These are phyloP conservation scores for Eupelmus urozonus DNA, from an alignment of 2,888 invertebrate genomes.

Conservation along the genomic window DNA sequence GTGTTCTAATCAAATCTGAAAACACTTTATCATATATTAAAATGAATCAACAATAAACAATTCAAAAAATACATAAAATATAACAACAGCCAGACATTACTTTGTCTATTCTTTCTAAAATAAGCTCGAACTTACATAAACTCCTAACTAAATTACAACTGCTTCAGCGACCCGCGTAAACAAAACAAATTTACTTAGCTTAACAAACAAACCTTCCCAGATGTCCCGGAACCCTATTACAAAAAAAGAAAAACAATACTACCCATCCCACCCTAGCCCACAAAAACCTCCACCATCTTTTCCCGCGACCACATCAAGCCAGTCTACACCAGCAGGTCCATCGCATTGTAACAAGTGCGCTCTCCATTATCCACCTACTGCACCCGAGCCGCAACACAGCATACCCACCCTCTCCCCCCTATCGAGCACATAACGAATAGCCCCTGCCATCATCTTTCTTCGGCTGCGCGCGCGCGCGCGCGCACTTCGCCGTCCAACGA, in stretches of 20 bases:
- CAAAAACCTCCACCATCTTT: neutral
- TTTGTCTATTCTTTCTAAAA: too few relatives aligned
- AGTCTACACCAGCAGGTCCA: constrained; percentile 29
- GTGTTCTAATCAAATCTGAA: too few relatives aligned
- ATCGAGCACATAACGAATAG: neutral
- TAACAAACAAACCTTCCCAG: neutral
- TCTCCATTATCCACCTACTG: constrained; percentile 62
- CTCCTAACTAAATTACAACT: too few relatives aligned
- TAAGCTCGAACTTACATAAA: too few relatives aligned
- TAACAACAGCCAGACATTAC: too few relatives aligned
- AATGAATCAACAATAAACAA: too few relatives aligned
- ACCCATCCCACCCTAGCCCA: neutral
- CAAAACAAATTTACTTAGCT: too few relatives aligned
- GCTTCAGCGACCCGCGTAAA: too few relatives aligned
- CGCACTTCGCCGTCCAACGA: constrained; percentile 69
- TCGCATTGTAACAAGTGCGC: constrained; percentile 53
- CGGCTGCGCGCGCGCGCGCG: neutral
- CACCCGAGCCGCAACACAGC: constrained; percentile 11
- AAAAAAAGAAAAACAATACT: constrained; percentile 8
- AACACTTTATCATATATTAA: too few relatives aligned
- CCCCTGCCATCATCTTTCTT: neutral
- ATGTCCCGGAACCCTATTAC: too few relatives aligned
- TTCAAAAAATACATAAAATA: too few relatives aligned
- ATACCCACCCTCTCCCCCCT: neutral
- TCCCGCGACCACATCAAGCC: neutral